These are phyloP conservation scores for Arctocebus calabarensis DNA, from an alignment of 2,797 vertebrate genomes.

Conservation along the genomic window DNA sequence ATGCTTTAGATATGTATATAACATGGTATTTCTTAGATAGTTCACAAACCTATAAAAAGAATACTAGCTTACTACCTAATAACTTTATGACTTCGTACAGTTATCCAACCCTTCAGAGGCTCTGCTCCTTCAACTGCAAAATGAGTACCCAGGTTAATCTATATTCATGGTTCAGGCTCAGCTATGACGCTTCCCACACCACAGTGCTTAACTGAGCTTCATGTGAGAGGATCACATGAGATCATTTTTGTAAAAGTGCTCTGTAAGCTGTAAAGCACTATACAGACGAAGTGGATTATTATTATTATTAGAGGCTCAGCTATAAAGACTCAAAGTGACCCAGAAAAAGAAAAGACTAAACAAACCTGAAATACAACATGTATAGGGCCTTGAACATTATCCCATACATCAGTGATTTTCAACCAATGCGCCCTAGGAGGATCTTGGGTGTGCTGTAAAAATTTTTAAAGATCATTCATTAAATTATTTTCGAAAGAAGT, in stretches of 20 bases:
- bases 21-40: not conserved
- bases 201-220: slow-evolving; percentile 50
- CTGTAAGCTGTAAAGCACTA: slow-evolving; percentile 68
- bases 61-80: not conserved
- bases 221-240: slow-evolving; percentile 60
- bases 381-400: not conserved
- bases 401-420: not conserved
- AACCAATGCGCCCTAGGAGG: no score
- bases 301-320: slow-evolving; percentile 63
- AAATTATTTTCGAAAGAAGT: no score
- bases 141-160: not conserved
- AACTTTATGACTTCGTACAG: not conserved
- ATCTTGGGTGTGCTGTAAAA: no score
- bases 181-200: slow-evolving; percentile 12
- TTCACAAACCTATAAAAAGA: slow-evolving; percentile 29
- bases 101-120: not conserved
- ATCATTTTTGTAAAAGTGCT: slow-evolving; percentile 72
- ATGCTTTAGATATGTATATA: not conserved
- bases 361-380: slow-evolving; percentile 48
- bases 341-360: slow-evolving; percentile 68
- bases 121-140: slow-evolving; percentile 54
- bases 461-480: no score
- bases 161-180: slow-evolving; percentile 38
- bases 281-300: slow-evolving; percentile 67
- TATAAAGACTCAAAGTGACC: slow-evolving; percentile 70